Evolutionary conservation across 2,888 invertebrate genomes (phyloP), one percentile per base, ranked within the genome.

Genomic region (Plutella xylostella): DNA sequence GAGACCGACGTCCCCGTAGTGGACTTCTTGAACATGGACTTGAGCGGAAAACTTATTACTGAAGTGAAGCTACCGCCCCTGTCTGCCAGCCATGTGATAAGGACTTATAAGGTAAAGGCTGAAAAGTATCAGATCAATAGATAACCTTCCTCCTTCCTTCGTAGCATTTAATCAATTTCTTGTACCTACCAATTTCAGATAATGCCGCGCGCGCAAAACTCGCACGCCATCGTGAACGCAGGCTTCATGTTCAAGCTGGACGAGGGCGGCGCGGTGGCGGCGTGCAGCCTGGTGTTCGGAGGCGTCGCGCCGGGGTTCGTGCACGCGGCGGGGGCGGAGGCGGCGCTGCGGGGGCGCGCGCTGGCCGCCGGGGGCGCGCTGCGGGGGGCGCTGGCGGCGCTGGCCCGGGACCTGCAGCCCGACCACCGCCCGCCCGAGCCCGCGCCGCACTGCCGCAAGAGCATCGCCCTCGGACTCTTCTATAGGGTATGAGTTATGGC

Each of bases 191-290:
- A 28, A 55, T 69, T 79, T 48, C 61, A 92, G 92, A 89, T 92
- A 52, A 91, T 90, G 87, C 88, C 90, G 0, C 75, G 92, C 51
- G 88, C 90, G 0, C 91, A 92, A 75, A 92, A 92, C 60, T 88
- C 92, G 0, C 92, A 92, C 55, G 92, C 92, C 0, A 87, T 90
- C 49, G 88, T 93, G 0, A 92, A 92, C 61, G 91, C 91, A 0
- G 93, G 89, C 2, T 92, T 93, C 59, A 68, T 87, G 3, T 85
- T 91, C 51, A 85, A 87, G 66, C 51, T 92, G 35, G 61, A 72
- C 44, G 45, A 73, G 30, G 55, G 85, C 37, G 68, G 68, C 33
- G 61, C 52, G 37, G 65, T 88, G 2, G 60, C 72, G 33, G 63
- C 66, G 0, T 86, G 89, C 0, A 79, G 73, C n/a, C 84, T 92